phyloP scores from a whole-genome alignment of 64 coral and sea anemone species.

The Porites australiensis region DNA sequence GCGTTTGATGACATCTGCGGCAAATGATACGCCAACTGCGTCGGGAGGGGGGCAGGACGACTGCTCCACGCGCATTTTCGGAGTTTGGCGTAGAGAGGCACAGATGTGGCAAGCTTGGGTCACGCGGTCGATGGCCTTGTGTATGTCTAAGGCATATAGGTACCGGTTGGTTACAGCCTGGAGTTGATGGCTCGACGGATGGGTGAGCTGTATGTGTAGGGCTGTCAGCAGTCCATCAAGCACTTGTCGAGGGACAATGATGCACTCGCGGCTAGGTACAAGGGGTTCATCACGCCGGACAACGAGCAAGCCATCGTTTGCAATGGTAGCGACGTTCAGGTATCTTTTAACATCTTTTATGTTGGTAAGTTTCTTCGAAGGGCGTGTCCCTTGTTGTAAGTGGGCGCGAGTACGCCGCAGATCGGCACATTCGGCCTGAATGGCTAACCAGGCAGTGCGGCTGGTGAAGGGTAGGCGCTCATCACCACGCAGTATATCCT shows the following conservation, averaged over 20 bases:
- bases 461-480: not conserved
- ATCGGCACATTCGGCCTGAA: conserved; percentile 16
- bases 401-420: conserved; percentile 17
- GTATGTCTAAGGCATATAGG: too few relatives aligned
- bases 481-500: not conserved
- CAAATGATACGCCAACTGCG: conserved; percentile 1
- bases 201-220: too few relatives aligned
- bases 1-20: conserved; percentile 33
- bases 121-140: not conserved
- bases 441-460: conserved; percentile 3
- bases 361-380: conserved; percentile 19
- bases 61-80: not conserved
- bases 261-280: too few relatives aligned
- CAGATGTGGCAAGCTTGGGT: not conserved
- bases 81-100: not conserved
- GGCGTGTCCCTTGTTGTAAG: conserved; percentile 14
- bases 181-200: too few relatives aligned
- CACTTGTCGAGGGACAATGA: too few relatives aligned
- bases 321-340: too few relatives aligned
- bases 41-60: not conserved
- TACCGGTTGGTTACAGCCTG: too few relatives aligned
- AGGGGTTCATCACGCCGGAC: too few relatives aligned
- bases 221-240: too few relatives aligned
- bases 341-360: conserved; percentile 36
- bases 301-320: too few relatives aligned